Evolutionary conservation across 53 echinoderm and acorn worm species (phyloP), one percentile per base, ranked within the genome.

Genomic region (Crossaster papposus): DNA sequence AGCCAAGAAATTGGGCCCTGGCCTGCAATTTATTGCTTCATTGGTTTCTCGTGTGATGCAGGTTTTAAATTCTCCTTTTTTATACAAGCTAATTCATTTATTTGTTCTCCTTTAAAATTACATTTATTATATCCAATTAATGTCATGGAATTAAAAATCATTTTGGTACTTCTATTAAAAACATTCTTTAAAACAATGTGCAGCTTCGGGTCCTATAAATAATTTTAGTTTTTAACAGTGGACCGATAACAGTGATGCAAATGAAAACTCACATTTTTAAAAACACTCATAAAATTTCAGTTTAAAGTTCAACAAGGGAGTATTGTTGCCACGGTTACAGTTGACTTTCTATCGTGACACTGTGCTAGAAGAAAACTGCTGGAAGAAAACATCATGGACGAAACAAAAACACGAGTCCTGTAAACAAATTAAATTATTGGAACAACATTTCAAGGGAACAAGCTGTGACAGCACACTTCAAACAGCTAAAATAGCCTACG

Each of bases 401-500:
- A 78, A 51, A 78, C 78, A 44, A 44, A 78, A 51, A 26, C 78
- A 78, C 4, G 18, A 51, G 51, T 35, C 51, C 51, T 7, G 24
- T 34, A 44, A 44, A 44, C 37, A 71, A 71, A 0, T 31, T 71
- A n/a, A n/a, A n/a, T n/a, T 36, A 7, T 44, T 44, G 44, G 44
- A 44, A 44, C 44, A 35, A 37, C 33, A 68, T n/a, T 23, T 31
- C 64, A 12, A 50, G 44, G 65, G 70, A 20, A 22, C n/a, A 26
- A 35, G 36, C 54, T 63, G 26, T 23, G 64, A 58, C 55, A 87
- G 87, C 87, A 87, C 87, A 87, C 87, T 63, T 77, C 54, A 71
- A 87, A 87, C 30, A 38, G 77, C 87, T 87, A 87, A 22, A 87
- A 87, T 50, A 63, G 77, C 55, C 77, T 87, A 87, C 63, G 77